Percentiles rank a stretch among this genome's conserved stretches.
Evolutionary conservation across 2,888 invertebrate species (phyloP).

Genomic region (Resseliella maxima): DNA sequence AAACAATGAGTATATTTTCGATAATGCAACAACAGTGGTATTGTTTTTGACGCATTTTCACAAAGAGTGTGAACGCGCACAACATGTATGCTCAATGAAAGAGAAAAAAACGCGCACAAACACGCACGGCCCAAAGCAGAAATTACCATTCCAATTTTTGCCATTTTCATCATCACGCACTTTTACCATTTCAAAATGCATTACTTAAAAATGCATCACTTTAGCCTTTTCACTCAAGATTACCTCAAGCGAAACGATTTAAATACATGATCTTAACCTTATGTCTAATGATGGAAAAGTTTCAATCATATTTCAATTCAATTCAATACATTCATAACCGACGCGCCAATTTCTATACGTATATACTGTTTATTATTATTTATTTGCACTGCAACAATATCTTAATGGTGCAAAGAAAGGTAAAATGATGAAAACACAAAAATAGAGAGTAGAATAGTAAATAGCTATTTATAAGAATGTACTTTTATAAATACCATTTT

Average conservation of each 20-base stretch:
- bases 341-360: background rate
- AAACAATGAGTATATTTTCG: background rate
- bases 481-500: background rate
- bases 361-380: background rate
- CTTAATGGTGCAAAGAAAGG: background rate
- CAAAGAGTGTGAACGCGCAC: background rate
- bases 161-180: background rate
- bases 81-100: background rate
- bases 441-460: background rate
- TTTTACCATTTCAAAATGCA: background rate
- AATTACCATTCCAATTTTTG: conserved; percentile 21
- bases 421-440: background rate
- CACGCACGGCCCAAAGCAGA: background rate
- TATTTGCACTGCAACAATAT: background rate
- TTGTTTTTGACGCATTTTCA: conserved; percentile 9
- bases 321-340: too few relatives aligned
- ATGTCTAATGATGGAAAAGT: conserved; percentile 43
- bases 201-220: background rate
- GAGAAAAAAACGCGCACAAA: background rate
- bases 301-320: too few relatives aligned
- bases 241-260: conserved; percentile 10
- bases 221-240: background rate
- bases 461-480: background rate
- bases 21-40: background rate
- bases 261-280: conserved; percentile 36